phyloP scores from a whole-genome alignment of 2,113 vertebrate genomes.

The Gopherus evgoodei region DNA sequence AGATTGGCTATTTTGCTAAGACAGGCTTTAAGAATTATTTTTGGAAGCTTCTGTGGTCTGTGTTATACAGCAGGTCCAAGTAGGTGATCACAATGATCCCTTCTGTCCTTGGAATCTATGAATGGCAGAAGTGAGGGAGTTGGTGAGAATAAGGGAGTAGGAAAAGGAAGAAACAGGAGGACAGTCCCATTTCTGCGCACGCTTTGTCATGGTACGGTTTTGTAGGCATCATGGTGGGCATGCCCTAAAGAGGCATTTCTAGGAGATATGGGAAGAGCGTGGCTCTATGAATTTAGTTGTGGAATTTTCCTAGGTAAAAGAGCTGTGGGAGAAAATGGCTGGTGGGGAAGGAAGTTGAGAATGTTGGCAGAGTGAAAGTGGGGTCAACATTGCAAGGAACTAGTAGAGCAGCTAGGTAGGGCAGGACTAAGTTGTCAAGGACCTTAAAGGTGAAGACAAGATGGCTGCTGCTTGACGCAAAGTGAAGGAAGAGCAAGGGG shows the following conservation, averaged over 20 bases:
- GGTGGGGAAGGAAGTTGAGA: neutral
- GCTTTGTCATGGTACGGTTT: neutral
- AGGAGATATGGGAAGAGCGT: neutral
- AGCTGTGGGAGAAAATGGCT: no score
- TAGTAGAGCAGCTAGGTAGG: neutral
- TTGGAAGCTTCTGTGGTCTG: no score
- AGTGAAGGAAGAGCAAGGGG: neutral
- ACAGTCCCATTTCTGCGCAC: neutral
- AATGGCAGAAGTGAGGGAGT: neutral
- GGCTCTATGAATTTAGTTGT: neutral
- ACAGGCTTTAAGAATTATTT: no score
- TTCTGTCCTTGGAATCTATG: no score
- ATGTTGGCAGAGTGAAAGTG: neutral
- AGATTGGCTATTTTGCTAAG: no score
- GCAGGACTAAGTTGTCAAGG: neutral
- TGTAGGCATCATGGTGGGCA: neutral
- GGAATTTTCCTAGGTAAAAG: neutral
- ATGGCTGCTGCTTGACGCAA: neutral
- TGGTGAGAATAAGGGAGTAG: neutral
- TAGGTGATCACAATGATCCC: no score
- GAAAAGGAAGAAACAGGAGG: neutral
- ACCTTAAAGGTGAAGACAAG: neutral
- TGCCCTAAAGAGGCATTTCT: neutral
- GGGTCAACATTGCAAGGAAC: neutral
- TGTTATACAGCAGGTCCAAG: no score